Conservation (phyloP, 2,888 invertebrate species). For the Salticus scenicus region DNA sequence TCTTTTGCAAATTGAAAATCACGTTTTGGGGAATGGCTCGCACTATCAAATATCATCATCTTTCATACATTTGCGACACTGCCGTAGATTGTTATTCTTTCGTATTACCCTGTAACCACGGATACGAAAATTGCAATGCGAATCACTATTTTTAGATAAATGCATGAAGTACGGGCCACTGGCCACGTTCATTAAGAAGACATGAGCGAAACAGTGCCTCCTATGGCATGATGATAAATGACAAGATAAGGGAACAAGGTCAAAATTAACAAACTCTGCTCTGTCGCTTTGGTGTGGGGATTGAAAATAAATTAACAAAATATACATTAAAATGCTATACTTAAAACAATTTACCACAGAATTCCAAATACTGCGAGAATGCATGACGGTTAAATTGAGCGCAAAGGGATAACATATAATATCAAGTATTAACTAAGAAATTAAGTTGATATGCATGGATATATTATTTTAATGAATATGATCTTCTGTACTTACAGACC, state of each 20-base stretch:
- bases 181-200: slow-evolving; percentile 41
- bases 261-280: slow-evolving; percentile 9
- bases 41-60: neutral
- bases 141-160: slow-evolving; percentile 38
- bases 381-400: neutral
- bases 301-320: no score
- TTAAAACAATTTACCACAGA: neutral
- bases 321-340: no score
- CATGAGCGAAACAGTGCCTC: slow-evolving; percentile 19
- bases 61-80: neutral
- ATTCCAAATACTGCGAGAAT: neutral
- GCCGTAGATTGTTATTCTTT: neutral
- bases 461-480: no score
- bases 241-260: slow-evolving; percentile 20
- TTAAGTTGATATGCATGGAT: no score
- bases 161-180: slow-evolving; percentile 21
- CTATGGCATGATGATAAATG: slow-evolving; percentile 38
- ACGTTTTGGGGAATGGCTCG: neutral
- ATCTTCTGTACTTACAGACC: no score
- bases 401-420: neutral
- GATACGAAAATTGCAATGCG: slow-evolving; percentile 43
- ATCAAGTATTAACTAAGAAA: neutral
- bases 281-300: neutral
- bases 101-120: slow-evolving; percentile 31
- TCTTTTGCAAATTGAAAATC: neutral